Conservation (phyloP, 2,113 vertebrate genomes). For the Corythornis vintsioides region DNA sequence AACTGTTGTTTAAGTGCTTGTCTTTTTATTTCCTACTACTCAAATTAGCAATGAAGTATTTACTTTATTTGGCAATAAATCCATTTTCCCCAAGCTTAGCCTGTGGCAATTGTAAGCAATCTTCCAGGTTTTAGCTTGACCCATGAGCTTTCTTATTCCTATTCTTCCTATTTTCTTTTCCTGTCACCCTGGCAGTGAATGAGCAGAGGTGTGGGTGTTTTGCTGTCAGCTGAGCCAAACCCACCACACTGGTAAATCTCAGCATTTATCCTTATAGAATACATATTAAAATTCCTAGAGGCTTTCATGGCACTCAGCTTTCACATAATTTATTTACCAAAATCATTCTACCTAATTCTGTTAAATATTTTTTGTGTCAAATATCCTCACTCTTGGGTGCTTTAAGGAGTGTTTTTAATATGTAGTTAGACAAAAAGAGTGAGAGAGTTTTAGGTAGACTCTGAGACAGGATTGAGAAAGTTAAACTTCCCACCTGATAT, state of each 20-base stretch:
- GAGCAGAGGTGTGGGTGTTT: background rate
- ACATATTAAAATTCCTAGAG: background rate
- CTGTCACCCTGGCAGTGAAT: background rate
- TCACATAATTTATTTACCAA: background rate
- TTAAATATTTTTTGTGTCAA: background rate
- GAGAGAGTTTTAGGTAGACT: background rate
- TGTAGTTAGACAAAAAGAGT: background rate
- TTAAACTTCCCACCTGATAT: background rate
- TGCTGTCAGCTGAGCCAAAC: background rate
- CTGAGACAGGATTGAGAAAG: background rate
- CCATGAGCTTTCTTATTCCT: background rate
- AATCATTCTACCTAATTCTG: background rate
- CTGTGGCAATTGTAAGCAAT: background rate
- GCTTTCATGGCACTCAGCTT: background rate
- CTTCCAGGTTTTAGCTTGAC: background rate
- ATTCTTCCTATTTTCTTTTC: background rate
- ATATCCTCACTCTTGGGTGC: background rate
- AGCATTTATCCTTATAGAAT: background rate
- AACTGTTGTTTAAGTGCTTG: background rate
- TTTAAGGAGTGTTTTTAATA: background rate
- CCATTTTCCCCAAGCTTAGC: background rate
- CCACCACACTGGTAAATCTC: background rate
- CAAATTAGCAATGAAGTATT: background rate
- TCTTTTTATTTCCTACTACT: background rate
- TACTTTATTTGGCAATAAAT: background rate